Conservation (phyloP, 2,888 invertebrate genomes). For the Deilephila porcellus region DNA sequence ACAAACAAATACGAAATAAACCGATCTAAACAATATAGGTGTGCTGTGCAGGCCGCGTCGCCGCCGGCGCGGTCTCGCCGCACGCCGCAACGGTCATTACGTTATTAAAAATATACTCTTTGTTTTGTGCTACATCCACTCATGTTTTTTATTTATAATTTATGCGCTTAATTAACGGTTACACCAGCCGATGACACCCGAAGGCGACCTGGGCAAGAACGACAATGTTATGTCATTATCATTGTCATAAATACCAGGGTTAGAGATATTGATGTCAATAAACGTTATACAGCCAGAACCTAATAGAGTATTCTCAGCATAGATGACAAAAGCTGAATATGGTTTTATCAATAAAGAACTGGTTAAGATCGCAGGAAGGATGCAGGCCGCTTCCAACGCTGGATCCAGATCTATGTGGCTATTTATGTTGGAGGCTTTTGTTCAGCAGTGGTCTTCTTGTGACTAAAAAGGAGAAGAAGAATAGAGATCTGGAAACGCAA, state of each 20-base stretch:
- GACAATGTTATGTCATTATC: neutral
- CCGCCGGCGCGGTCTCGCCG: constrained; percentile 39
- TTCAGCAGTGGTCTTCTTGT: too few relatives aligned
- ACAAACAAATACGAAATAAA: neutral
- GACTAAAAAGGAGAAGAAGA: too few relatives aligned
- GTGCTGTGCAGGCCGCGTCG: constrained; percentile 20
- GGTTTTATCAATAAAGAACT: too few relatives aligned
- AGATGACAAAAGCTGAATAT: too few relatives aligned
- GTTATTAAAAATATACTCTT: constrained; percentile 61
- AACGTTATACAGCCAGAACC: too few relatives aligned
- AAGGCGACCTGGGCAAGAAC: neutral
- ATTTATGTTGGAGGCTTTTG: too few relatives aligned
- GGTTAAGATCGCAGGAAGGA: too few relatives aligned
- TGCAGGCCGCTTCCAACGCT: too few relatives aligned
- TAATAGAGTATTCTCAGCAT: too few relatives aligned
- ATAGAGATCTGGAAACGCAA: too few relatives aligned
- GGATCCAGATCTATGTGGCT: too few relatives aligned
- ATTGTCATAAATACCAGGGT: neutral
- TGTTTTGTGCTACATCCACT: constrained; percentile 45
- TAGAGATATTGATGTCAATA: too few relatives aligned
- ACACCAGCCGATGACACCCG: constrained; percentile 33
- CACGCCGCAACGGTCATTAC: constrained; percentile 55
- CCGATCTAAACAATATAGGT: neutral
- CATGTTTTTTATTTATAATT: constrained; percentile 57
- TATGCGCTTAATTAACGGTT: constrained; percentile 63